phyloP scores from a whole-genome alignment of 1,140 invertebrate species.

The Acromyrmex echinatior region DNA sequence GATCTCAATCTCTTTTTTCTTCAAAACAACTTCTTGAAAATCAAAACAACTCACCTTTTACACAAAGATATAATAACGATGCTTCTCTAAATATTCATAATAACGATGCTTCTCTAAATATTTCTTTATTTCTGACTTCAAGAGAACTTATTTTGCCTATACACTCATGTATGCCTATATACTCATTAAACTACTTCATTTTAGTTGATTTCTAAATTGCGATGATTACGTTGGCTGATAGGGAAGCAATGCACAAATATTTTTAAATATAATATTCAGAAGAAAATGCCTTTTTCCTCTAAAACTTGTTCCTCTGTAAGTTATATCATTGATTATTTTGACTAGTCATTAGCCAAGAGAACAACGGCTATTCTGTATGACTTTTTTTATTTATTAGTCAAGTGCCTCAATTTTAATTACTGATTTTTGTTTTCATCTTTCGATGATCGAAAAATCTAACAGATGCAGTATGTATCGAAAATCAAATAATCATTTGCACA shows the following conservation, averaged over 20 bases:
- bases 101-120: too few species aligned
- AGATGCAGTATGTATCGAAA: constrained; percentile 16
- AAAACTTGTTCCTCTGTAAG: neutral
- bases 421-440: neutral
- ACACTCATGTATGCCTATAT: too few species aligned
- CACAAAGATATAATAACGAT: neutral
- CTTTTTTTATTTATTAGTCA: constrained; percentile 9
- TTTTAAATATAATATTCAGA: neutral
- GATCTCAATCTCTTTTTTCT: neutral
- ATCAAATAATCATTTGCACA: constrained; percentile 32
- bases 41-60: neutral
- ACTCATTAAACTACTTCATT: too few species aligned
- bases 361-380: neutral
- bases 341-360: neutral
- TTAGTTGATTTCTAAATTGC: too few species aligned
- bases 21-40: constrained; percentile 1
- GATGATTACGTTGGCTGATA: too few species aligned
- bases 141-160: too few species aligned
- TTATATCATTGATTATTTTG: constrained; percentile 29
- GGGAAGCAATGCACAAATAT: too few species aligned
- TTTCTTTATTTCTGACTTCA: too few species aligned
- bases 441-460: neutral
- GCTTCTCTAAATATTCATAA: too few species aligned
- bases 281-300: neutral
- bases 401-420: neutral